phyloP scores from a whole-genome alignment of 2,113 vertebrate species.

The Callaeas wilsoni region DNA sequence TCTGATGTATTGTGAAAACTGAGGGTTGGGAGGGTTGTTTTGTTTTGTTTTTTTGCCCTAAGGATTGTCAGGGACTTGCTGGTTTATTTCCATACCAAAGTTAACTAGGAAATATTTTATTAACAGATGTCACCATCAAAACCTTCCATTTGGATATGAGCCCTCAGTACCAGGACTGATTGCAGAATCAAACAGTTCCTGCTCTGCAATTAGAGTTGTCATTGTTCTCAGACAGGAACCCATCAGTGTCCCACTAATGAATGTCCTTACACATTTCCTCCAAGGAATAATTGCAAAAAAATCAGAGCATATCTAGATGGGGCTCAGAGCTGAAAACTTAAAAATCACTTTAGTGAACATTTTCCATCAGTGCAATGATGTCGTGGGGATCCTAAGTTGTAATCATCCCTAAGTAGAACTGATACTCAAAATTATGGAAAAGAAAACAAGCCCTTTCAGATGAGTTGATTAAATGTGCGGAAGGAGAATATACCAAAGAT shows the following conservation, averaged over 20 bases:
- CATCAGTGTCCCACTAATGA: slow-evolving; percentile 32
- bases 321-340: slow-evolving; percentile 34
- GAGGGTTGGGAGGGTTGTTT: neutral
- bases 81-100: slow-evolving; percentile 43
- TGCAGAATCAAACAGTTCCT: slow-evolving; percentile 10
- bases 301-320: slow-evolving; percentile 40
- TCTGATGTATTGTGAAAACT: neutral
- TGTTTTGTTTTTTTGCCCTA: neutral
- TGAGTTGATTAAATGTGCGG: neutral
- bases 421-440: neutral
- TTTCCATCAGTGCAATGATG: neutral
- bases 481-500: neutral
- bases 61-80: neutral
- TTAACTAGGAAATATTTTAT: slow-evolving; percentile 52
- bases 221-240: slow-evolving; percentile 50
- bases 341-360: slow-evolving; percentile 45
- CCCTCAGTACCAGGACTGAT: neutral
- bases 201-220: neutral
- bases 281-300: slow-evolving; percentile 34
- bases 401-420: neutral
- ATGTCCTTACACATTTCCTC: slow-evolving; percentile 35
- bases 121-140: slow-evolving; percentile 40
- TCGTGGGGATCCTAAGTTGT: neutral
- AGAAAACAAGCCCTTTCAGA: neutral
- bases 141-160: slow-evolving; percentile 37